Evolutionary conservation across 2,113 vertebrate genomes (phyloP), one percentile per base, ranked within the genome.

Genomic region (Hemiscyllium ocellatum): DNA sequence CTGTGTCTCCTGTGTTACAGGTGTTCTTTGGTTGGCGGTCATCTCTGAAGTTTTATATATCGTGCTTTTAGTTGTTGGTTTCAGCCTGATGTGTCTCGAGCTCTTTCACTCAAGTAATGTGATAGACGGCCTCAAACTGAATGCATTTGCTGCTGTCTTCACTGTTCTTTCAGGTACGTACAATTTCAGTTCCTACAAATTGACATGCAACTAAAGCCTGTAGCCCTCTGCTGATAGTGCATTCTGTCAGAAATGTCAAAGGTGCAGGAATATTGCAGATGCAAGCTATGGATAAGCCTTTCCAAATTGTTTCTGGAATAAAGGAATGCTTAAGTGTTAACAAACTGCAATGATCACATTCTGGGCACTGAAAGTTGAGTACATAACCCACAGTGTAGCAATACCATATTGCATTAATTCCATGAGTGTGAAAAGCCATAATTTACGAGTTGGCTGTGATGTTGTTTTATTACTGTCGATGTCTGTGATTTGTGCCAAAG

Each of bases 51-150:
- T 99, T 95, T 97, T 99, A 94, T 99, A 99, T 97, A 99, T 99
- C 97, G 97, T 99, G 96, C 98, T 99, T 97, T 97, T 99, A 97
- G 98, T 99, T 96, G 98, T 99, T 0, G 99, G 99, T 96, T 99
- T 99, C 98, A 99, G 98, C 96, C 98, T 99, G 96, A 99, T 99
- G 99, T 99, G 99, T 97, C 97, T 99, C 19, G 99, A 99, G 97
- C 98, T 99, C 95, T 98, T 99, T 96, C 98, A 99, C 97, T 99
- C 99, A 96, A 99, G 98, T 97, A 99, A 98, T 93, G 98, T 99
- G 97, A 99, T 99, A 96, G 98, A 99, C 95, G 99, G 98, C 96
- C 98, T 99, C 97, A 99, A 99, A 97, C 98, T 99, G 96, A 99
- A 99, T 87, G 99, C 99, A 97, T 99, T 99, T 52, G 99, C 99